Conservation (phyloP, 2,113 vertebrate species). For the Eira barbara region DNA sequence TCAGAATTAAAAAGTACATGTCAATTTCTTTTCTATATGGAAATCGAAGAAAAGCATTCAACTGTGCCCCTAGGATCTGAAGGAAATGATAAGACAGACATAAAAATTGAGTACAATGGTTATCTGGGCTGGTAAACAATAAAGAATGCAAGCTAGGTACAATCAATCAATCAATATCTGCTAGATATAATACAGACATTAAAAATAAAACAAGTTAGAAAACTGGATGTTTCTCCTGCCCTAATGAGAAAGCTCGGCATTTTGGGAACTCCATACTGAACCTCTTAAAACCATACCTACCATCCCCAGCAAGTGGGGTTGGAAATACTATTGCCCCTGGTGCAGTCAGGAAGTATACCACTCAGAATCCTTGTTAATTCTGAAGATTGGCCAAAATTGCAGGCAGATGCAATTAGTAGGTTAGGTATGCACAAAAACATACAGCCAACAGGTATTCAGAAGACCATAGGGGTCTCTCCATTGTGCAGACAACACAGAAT, state of each 20-base stretch:
- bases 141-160: not conserved
- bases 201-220: not conserved
- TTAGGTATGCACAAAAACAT: not conserved
- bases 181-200: not conserved
- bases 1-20: not conserved
- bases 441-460: no score
- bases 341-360: not conserved
- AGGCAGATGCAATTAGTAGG: not conserved
- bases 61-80: not conserved
- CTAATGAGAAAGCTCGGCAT: not conserved
- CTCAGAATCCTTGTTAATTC: no score
- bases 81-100: not conserved
- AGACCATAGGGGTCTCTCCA: rapidly evolving
- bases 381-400: not conserved
- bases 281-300: not conserved
- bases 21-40: not conserved
- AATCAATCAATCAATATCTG: not conserved
- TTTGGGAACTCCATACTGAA: no score
- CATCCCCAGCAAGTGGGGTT: rapidly evolving
- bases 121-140: not conserved
- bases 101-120: not conserved
- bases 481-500: not conserved
- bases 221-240: not conserved
- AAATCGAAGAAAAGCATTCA: not conserved
- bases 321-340: not conserved